Base-by-base conservation (phyloP, 2,113 vertebrate species). In the Halichoeres trimaculatus region DNA sequence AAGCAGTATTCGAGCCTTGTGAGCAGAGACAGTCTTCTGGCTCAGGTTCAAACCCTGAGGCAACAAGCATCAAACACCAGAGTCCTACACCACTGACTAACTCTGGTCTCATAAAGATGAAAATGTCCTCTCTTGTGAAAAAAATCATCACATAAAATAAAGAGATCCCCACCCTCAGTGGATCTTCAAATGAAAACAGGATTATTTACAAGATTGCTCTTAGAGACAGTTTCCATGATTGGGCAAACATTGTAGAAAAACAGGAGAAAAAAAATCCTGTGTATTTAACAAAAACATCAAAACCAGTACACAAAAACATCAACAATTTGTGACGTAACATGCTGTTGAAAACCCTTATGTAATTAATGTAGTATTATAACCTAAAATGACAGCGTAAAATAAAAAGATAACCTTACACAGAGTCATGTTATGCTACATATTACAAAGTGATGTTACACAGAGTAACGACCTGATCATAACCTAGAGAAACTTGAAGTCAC, bases 1-100 rank as follows among this genome's bases (percentile, higher is more conserved):
- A 48, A 62, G 65, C 72, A 65, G 59, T 56, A 13, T 19, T 45
- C 13, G 4, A 60, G 66, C 74, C 62, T 85, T 81, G 61, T 78
- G 61, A 75, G 57, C 10, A 8, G 11, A 10, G 47, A 40, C 53
- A 16, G 48, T 62, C 58, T 22, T 52, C 36, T 55, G 58, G 67
- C 62, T 71, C 54, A 61, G 64, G 53, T 67, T 71, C 71, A 47
- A 71, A 7, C 51, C 80, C 43, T 0, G 5, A 22, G 71, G 71
- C 66, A 35, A 40, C 43, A 1, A 24, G 16, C 61, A 9, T 23
- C 30, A 0, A 41, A 69, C 63, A 56, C 16, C 60, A 48, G 56
- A 45, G 60, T 47, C 19, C 50, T 67, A 22, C 24, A 24, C 62
- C 66, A 67, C 40, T 60, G 45, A 19, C 6, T 53, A 54, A 52